Evolutionary conservation across 2,113 vertebrate species (phyloP).

Genomic region (Gallinago media): DNA sequence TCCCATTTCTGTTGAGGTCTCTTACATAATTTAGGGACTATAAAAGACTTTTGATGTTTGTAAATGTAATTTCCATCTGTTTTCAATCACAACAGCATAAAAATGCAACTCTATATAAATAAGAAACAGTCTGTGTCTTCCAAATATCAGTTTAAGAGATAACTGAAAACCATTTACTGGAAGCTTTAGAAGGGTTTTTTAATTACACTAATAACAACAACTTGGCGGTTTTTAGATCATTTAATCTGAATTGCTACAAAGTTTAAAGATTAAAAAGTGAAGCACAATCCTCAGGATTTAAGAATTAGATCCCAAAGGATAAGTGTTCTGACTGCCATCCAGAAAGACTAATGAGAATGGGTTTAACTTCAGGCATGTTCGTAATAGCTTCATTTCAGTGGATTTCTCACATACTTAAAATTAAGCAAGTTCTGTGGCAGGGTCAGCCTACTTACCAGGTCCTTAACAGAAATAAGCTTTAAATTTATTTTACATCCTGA

Average conservation of each 20-base stretch:
- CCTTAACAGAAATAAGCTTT: neutral
- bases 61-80: neutral
- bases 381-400: slow-evolving; percentile 19
- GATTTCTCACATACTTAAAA: neutral
- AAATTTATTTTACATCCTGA: neutral
- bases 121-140: neutral
- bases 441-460: neutral
- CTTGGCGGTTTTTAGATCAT: neutral
- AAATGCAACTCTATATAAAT: slow-evolving; percentile 11
- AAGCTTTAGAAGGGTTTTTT: slow-evolving; percentile 23
- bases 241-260: slow-evolving; percentile 24
- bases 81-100: neutral
- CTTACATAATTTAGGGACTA: neutral
- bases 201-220: neutral
- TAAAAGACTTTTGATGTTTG: neutral
- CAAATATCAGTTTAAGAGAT: neutral
- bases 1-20: neutral
- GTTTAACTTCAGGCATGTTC: neutral
- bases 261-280: slow-evolving; percentile 9
- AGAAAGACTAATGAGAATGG: neutral
- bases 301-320: slow-evolving; percentile 19
- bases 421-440: neutral
- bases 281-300: slow-evolving; percentile 23
- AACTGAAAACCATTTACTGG: neutral
- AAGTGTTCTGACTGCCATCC: neutral